phyloP scores from a whole-genome alignment of 1,140 invertebrate genomes.

The Sycobia sp. region DNA sequence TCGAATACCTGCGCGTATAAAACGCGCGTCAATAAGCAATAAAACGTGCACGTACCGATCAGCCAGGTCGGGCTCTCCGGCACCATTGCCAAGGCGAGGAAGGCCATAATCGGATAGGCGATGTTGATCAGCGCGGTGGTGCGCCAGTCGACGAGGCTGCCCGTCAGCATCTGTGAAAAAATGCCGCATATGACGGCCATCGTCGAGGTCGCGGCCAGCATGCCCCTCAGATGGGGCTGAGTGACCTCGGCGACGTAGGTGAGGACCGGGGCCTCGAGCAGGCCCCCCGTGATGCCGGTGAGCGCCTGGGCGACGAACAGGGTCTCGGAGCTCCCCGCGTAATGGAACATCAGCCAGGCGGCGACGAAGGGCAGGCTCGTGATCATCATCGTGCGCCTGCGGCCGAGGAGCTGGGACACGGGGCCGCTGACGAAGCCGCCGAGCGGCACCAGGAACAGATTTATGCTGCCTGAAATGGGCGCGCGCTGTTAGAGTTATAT shows the following conservation, averaged over 20 bases:
- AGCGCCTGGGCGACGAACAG: slow-evolving; percentile 71
- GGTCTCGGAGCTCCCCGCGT: slow-evolving; percentile 64
- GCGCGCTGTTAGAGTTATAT: no score
- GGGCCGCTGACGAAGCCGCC: slow-evolving; percentile 75
- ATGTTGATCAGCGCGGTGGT: slow-evolving; percentile 72
- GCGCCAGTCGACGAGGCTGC: slow-evolving; percentile 72
- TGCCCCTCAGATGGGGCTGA: slow-evolving; percentile 75
- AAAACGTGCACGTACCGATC: slow-evolving; percentile 53
- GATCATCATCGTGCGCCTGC: slow-evolving; percentile 74
- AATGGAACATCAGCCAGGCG: slow-evolving; percentile 75
- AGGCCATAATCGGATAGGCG: slow-evolving; percentile 69
- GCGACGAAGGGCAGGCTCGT: slow-evolving; percentile 74
- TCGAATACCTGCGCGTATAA: no score
- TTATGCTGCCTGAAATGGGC: slow-evolving; percentile 72
- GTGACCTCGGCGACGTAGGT: slow-evolving; percentile 83
- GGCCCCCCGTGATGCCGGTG: slow-evolving; percentile 73
- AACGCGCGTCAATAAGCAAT: no score
- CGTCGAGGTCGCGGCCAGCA: slow-evolving; percentile 73
- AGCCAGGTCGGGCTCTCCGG: slow-evolving; percentile 82
- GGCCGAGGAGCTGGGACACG: slow-evolving; percentile 71
- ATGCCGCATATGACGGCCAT: slow-evolving; percentile 76
- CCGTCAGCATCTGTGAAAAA: slow-evolving; percentile 73
- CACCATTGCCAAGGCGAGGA: slow-evolving; percentile 70
- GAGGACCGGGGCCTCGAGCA: slow-evolving; percentile 79
- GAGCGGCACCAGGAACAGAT: slow-evolving; percentile 76